Evolutionary conservation across 2,113 vertebrate genomes (phyloP).

Genomic region (Mormyrus lacerda): DNA sequence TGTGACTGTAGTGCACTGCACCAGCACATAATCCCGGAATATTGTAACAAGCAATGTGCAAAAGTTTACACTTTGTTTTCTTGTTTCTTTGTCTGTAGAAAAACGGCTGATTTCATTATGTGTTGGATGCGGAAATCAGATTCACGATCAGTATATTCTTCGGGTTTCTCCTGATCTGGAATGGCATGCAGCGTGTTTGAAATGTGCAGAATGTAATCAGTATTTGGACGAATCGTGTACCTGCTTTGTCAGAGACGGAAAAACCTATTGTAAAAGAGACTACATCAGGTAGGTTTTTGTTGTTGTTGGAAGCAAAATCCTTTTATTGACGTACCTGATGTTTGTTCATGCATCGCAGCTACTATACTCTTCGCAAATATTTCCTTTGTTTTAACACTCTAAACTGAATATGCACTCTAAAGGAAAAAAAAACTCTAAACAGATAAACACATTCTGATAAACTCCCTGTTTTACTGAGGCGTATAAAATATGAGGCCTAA

Average conservation of each 20-base stretch:
- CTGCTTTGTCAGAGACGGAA: constrained; percentile 97
- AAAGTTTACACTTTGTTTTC: neutral
- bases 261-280: constrained; percentile 98
- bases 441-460: neutral
- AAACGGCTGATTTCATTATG: constrained; percentile 96
- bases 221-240: constrained; percentile 98
- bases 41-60: neutral
- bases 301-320: neutral
- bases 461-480: neutral
- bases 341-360: neutral
- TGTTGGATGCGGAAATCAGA: constrained; percentile 98
- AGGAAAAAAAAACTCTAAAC: neutral
- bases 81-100: constrained; percentile 65
- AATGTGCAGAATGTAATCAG: constrained; percentile 96
- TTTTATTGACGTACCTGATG: neutral
- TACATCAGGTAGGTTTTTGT: constrained; percentile 84
- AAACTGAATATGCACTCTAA: neutral
- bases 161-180: constrained; percentile 98
- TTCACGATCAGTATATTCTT: constrained; percentile 98
- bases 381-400: neutral
- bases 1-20: neutral
- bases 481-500: neutral
- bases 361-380: neutral
- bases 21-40: neutral
- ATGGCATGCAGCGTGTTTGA: constrained; percentile 98